Evolutionary conservation across 2,797 vertebrate genomes (phyloP).

Genomic region (Myiotriccus ornatus): DNA sequence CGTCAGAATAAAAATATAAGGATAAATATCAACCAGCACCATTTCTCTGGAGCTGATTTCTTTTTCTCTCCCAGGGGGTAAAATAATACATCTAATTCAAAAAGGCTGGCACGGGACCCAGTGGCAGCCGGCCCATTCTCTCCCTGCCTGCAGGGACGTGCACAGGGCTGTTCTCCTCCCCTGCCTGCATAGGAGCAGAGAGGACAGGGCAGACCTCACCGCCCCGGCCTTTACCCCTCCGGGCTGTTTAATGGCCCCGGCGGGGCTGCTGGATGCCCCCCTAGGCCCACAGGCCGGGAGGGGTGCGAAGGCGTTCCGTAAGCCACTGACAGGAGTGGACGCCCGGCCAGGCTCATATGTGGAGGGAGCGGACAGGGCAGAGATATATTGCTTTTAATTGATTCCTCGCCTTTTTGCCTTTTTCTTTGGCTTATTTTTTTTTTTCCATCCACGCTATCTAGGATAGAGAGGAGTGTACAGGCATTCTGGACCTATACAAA

Average conservation of each 20-base stretch:
- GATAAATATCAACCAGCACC: background rate
- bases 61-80: background rate
- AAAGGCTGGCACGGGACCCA: background rate
- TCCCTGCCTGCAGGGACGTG: background rate
- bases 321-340: background rate
- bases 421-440: background rate
- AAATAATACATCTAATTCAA: background rate
- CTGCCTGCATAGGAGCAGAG: background rate
- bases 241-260: background rate
- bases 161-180: background rate
- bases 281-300: background rate
- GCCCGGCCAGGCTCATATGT: background rate
- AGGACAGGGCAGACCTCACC: background rate
- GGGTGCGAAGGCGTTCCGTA: background rate
- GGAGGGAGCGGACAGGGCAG: background rate
- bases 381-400: background rate
- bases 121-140: background rate
- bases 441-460: background rate
- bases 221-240: background rate
- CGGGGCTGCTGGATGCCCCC: no score
- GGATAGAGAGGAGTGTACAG: conserved; percentile 63
- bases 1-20: background rate
- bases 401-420: background rate
- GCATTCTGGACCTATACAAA: conserved; percentile 72
- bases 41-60: background rate